Evolutionary conservation across 2,888 invertebrate species (phyloP), one percentile per base, ranked within the genome.

Genomic region (Phyllotreta striolata): DNA sequence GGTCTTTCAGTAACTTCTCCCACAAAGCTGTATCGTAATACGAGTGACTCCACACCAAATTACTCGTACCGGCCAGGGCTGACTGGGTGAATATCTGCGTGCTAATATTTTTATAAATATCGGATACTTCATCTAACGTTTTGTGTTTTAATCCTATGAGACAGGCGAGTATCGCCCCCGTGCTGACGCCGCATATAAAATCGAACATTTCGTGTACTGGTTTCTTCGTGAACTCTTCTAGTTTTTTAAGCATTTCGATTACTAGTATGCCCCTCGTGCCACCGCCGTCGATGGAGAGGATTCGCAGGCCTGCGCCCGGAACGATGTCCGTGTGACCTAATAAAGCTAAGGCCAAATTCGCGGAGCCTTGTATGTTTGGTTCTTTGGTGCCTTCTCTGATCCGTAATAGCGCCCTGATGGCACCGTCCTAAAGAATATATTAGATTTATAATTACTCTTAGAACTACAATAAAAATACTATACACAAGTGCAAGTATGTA

Each of bases 281-380:
- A 46, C 96, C 96, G 1, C 96, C 96, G 83, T 96, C 96, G 73
- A 96, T 91, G 0, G 93, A 85, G 55, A 96, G 84, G 60, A 96
- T 87, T 76, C 91, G 85, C 51, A 95, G 89, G 0, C 96, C 95
- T 35, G 85, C 84, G 0, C 89, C 88, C 62, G 85, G 85, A 3
- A 91, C 84, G 4, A 92, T 89, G 51, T 87, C 87, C 0, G 86
- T 80, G 78, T 91, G 85, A 0, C 95, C 95, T 69, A 93, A 79
- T 63, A 93, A 80, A 0, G 91, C 87, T 78, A 90, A 79, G 66
- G 89, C 89, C 84, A 80, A 80, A 58, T 74, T 76, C 10, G 80
- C 68, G n/a, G 81, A 75, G n/a, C 78, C 78, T 55, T 76, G 68
- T 9, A 83, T 59, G 10, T 67, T 55, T 9, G 57, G 79, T 76